Conservation (phyloP, 2,888 invertebrate species). For the Perizoma flavofasciatum region DNA sequence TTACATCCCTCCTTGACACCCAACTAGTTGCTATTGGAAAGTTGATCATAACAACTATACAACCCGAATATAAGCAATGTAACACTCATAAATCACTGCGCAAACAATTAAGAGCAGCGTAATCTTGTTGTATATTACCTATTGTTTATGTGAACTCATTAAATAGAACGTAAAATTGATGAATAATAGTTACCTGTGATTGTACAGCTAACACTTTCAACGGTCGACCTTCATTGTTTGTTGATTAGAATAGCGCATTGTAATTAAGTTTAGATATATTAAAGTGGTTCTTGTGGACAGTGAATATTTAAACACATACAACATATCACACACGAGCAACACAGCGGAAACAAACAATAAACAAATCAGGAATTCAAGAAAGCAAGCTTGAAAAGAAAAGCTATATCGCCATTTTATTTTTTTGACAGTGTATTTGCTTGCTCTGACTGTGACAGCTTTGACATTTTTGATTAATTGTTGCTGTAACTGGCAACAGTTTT, state of each 20-base stretch:
- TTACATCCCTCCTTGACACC: conserved; percentile 37
- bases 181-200: neutral
- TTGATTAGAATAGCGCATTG: conserved; percentile 7
- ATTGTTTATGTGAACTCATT: conserved; percentile 32
- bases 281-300: neutral
- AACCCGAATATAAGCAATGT: neutral
- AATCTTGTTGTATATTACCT: conserved; percentile 22
- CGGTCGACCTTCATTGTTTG: conserved; percentile 14
- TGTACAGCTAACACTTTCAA: conserved; percentile 10
- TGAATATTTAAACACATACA: conserved; percentile 7
- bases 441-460: too few relatives aligned
- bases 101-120: neutral
- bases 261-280: conserved; percentile 15
- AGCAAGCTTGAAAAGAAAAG: too few relatives aligned
- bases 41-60: conserved; percentile 7
- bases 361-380: too few relatives aligned
- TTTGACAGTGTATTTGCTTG: too few relatives aligned
- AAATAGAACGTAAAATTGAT: conserved; percentile 9
- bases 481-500: too few relatives aligned
- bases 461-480: too few relatives aligned
- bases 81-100: neutral
- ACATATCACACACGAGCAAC: conserved; percentile 41
- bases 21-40: conserved; percentile 26
- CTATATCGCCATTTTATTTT: too few relatives aligned
- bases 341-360: too few relatives aligned